Evolutionary conservation across 2,113 vertebrate genomes (phyloP).

Genomic region (Nannobrachium achirus): DNA sequence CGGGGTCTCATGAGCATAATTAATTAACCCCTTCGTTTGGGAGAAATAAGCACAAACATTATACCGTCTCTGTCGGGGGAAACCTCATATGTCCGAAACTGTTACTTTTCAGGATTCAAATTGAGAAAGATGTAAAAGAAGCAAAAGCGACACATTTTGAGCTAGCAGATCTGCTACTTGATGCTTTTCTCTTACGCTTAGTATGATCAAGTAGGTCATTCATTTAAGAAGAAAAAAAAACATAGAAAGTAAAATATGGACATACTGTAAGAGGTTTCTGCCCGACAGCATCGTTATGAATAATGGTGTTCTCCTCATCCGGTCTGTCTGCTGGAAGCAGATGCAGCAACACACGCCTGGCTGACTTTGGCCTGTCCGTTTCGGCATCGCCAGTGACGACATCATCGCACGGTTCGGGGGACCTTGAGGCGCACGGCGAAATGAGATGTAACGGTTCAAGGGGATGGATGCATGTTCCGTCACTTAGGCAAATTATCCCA

Average conservation of each 20-base stretch:
- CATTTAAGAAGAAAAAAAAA: no score
- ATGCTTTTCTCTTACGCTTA: no score
- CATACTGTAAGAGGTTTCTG: no score
- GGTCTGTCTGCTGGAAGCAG: constrained; percentile 60
- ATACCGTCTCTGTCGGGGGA: no score
- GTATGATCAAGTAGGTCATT: no score
- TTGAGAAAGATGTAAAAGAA: no score
- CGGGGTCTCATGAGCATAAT: constrained; percentile 75
- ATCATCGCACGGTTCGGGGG: constrained; percentile 44
- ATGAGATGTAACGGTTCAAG: constrained; percentile 37
- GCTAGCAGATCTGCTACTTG: no score
- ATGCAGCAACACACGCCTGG: constrained; percentile 64
- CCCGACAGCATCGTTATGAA: constrained; percentile 26
- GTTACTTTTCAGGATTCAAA: no score
- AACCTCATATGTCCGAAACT: no score
- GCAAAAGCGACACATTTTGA: no score
- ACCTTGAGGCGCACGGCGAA: constrained; percentile 43
- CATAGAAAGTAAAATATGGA: no score
- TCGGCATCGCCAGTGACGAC: constrained; percentile 57
- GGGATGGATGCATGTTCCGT: constrained; percentile 29
- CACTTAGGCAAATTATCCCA: background rate
- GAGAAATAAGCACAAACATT: constrained; percentile 67
- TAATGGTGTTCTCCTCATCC: constrained; percentile 48
- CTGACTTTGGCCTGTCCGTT: constrained; percentile 54
- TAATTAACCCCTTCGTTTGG: constrained; percentile 79